These are phyloP conservation scores for Eulemur rufifrons DNA, from an alignment of 2,113 vertebrate species.

Conservation along the genomic window DNA sequence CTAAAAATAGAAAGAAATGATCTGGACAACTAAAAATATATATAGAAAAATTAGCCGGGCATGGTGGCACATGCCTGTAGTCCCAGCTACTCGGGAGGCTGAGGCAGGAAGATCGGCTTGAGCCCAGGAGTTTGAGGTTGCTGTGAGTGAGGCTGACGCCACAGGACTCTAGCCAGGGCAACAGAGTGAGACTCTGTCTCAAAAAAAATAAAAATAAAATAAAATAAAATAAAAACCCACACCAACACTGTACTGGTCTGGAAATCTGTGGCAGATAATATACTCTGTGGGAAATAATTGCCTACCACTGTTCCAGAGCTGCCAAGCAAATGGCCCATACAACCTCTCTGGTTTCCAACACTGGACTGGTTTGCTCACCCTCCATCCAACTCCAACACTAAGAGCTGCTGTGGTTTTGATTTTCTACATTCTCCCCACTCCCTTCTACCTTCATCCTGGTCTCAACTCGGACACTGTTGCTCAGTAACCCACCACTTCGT, in stretches of 20 bases:
- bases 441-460: background rate
- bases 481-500: background rate
- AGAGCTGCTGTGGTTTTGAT: background rate
- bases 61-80: too few species aligned
- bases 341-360: background rate
- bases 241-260: background rate
- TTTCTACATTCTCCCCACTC: background rate
- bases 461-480: background rate
- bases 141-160: too few species aligned
- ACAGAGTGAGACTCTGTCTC: too few species aligned
- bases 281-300: background rate
- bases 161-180: too few species aligned
- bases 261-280: constrained; percentile 6
- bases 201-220: too few species aligned
- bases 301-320: background rate
- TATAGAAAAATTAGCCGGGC: too few species aligned
- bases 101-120: too few species aligned
- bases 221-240: too few species aligned
- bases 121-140: too few species aligned
- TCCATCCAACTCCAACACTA: background rate
- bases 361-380: background rate
- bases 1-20: too few species aligned
- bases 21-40: too few species aligned
- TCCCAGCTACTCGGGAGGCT: too few species aligned
- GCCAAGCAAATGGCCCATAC: constrained; percentile 13